phyloP scores from a whole-genome alignment of 1,140 invertebrate genomes.

The Paraescarpia echinospica region DNA sequence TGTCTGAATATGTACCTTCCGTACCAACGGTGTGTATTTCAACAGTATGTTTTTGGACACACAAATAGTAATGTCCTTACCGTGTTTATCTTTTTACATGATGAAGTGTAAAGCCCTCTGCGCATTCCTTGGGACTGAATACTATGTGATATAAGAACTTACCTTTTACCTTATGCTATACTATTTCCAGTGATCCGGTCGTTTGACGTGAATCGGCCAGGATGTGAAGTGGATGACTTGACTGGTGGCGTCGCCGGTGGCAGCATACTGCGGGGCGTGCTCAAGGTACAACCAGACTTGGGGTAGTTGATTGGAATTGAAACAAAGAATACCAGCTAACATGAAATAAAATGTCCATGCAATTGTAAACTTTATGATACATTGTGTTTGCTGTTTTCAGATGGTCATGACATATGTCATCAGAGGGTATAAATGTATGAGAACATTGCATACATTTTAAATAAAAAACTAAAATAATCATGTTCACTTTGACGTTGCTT shows the following conservation, averaged over 20 bases:
- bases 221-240: conserved; percentile 96
- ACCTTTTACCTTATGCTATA: not conserved
- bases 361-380: not conserved
- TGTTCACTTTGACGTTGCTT: not conserved
- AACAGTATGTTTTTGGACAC: too few relatives aligned
- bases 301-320: not conserved
- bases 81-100: too few relatives aligned
- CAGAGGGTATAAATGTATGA: not conserved
- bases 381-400: not conserved
- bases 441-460: not conserved
- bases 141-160: not conserved
- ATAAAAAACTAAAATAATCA: not conserved
- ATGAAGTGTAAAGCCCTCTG: too few relatives aligned
- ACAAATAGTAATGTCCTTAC: too few relatives aligned
- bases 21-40: too few relatives aligned
- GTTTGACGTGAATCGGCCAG: conserved; percentile 99
- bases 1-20: too few relatives aligned
- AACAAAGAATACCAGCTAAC: not conserved
- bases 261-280: conserved; percentile 91
- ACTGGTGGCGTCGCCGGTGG: conserved; percentile 99
- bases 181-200: conserved; percentile 82
- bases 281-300: conserved; percentile 73
- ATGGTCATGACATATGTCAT: not conserved
- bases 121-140: too few relatives aligned
- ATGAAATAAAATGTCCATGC: not conserved